phyloP scores from a whole-genome alignment of 2,888 invertebrate genomes.

The Lysandra bellargus region DNA sequence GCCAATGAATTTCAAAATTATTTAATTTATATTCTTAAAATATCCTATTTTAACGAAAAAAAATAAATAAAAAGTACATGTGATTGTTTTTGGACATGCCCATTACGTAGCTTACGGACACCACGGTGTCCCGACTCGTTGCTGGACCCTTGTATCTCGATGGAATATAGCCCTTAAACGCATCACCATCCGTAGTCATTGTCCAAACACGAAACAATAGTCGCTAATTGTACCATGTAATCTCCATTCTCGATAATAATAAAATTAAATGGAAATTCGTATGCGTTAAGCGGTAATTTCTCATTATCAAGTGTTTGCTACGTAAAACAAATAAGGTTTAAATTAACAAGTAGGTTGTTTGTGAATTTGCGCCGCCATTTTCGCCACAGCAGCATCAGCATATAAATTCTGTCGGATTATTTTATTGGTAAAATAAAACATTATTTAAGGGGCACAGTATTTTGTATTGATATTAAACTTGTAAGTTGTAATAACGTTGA shows the following conservation, averaged over 20 bases:
- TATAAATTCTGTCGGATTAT: neutral
- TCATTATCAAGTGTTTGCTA: conserved; percentile 16
- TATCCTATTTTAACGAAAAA: too few species aligned
- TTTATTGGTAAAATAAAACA: neutral
- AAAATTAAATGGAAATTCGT: conserved; percentile 25
- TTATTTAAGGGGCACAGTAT: neutral
- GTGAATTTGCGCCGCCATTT: neutral
- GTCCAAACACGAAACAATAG: conserved; percentile 26
- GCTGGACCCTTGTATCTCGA: too few species aligned
- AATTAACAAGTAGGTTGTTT: neutral
- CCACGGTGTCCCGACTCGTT: too few species aligned
- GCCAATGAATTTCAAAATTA: too few species aligned
- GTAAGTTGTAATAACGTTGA: too few species aligned
- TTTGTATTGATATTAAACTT: too few species aligned
- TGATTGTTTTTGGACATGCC: too few species aligned
- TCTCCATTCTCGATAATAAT: conserved; percentile 18
- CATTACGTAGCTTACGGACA: too few species aligned
- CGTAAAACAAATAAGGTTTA: conserved; percentile 22
- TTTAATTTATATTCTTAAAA: too few species aligned
- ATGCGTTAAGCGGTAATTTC: conserved; percentile 7
- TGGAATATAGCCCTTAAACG: too few species aligned
- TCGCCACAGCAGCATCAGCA: neutral
- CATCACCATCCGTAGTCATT: neutral
- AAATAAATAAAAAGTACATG: too few species aligned
- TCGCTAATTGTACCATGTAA: conserved; percentile 26